Evolutionary conservation across 2,113 vertebrate species (phyloP), one percentile per base, ranked within the genome.

Genomic region (Tachysurus fulvidraco): DNA sequence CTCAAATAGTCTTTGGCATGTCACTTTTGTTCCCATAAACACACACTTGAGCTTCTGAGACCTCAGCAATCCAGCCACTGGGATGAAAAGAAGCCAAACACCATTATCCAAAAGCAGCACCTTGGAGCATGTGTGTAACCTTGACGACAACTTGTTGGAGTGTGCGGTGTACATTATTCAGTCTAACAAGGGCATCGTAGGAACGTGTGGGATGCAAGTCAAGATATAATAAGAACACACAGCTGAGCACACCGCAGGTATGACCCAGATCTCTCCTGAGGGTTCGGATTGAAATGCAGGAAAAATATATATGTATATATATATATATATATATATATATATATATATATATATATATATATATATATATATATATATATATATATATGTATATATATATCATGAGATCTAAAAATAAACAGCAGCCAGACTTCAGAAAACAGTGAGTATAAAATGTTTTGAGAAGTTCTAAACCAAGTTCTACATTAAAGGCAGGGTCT

Each of bases 161-260:
- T 21, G 54, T 54, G 14, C 41, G 76, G 21, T 52, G 50, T 62
- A 14, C 59, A 67, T 64, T 30, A 21, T 87, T 83, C 30, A 65
- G 28, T 78, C 81, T 78, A 74, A 83, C 59, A 57, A 77, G 80
- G 5, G 11, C 65, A 50, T 57, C 16, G 21, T 67, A 30, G 52
- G n/a, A 19, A 83, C 21, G n/a, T 59, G 79, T 41, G 76, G 81
- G 65, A 67, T n/a, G 14, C 50, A 30, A 81, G 84, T 54, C 59
- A 69, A 76, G 73, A 87, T 85, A 87, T 67, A 89, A 92, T 90
- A 85, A 85, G 92, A 90, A 79, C 82, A 60, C 91, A 90, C 87
- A 88, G 90, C 85, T 86, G 89, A 69, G 60, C 73, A 89, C 84
- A 86, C 91, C 86, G 83, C 91, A 93, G 88, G 88, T 92, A 89